Conservation (phyloP, 2,113 vertebrate species). For the Raja brachyura region DNA sequence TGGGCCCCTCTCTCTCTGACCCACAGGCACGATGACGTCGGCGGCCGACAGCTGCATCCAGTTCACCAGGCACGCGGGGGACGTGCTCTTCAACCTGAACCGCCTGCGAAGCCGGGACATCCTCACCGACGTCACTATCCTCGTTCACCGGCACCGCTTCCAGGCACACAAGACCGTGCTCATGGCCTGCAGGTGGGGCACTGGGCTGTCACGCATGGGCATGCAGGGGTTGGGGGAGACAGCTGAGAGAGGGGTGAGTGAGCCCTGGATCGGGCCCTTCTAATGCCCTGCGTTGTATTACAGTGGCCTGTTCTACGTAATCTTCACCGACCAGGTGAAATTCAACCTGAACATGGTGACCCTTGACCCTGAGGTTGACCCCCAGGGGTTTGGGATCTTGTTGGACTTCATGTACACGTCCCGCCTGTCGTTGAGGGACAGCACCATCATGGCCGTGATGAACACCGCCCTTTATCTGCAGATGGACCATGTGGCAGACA, state of each 20-base stretch:
- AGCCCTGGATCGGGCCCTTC: too few species aligned
- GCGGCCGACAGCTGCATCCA: constrained; percentile 96
- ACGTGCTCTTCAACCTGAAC: constrained; percentile 93
- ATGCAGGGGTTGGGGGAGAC: too few species aligned
- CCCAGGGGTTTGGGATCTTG: constrained; percentile 90
- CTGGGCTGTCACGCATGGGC: too few species aligned
- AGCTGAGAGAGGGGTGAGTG: too few species aligned
- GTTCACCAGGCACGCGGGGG: constrained; percentile 92
- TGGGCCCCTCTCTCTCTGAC: too few species aligned
- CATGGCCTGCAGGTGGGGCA: constrained; percentile 90
- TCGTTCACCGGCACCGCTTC: constrained; percentile 91
- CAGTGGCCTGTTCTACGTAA: constrained; percentile 94
- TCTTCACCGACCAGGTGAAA: constrained; percentile 95
- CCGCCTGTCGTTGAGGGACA: constrained; percentile 84
- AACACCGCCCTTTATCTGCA: constrained; percentile 92
- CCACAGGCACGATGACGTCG: constrained; percentile 80
- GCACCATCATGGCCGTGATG: constrained; percentile 90
- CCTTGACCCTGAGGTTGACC: constrained; percentile 89
- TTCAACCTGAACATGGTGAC: constrained; percentile 91
- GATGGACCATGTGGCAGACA: constrained; percentile 97
- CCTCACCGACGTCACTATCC: constrained; percentile 87
- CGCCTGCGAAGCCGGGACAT: constrained; percentile 88
- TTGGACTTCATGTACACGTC: constrained; percentile 98
- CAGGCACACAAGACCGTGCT: constrained; percentile 95
- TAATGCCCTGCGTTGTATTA: not conserved